Evolutionary conservation across 2,888 invertebrate species (phyloP), one percentile per base, ranked within the genome.

Genomic region (Nebria salina): DNA sequence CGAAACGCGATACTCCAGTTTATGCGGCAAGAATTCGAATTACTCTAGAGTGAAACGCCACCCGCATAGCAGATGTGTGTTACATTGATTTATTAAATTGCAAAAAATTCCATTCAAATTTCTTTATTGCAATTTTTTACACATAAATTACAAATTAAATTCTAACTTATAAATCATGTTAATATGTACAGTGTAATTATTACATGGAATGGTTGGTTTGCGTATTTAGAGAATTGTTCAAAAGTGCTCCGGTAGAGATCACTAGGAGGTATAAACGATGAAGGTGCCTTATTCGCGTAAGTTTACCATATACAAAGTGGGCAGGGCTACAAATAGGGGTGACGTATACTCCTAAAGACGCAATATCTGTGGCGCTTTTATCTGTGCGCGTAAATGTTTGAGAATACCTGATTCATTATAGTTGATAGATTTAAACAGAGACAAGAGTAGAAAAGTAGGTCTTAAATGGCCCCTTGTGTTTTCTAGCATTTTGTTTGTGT

Each of bases 401-500:
- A 54, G 54, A 8, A 54, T 11, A 13, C 54, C 54, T 54, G 54
- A 13, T 54, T 54, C 13, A 75, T 75, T 70, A 72, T 15, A 74
- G 54, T 42, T 34, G 65, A 79, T 75, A 80, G 75, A 75, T 80
- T 80, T 80, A 80, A 34, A 34, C 34, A 34, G 34, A 34, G 34
- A 34, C 34, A 5, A 34, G 34, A 34, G 34, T 34, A 34, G 34
- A 1, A 5, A 34, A 34, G 34, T 34, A 34, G 34, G 34, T 34
- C 34, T 34, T 34, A 34, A 80, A 80, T 80, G 80, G 80, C 80
- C 64, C 64, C 80, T 80, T 80, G 80, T 80, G 80, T 75, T 75
- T 80, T 80, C 80, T 75, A 80, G 75, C 72, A 20, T 80, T 79
- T 80, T 80, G 75, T 80, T 80, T 80, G 75, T 80, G 68, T 80